Percentiles rank a stretch among this genome's conserved stretches.
Evolutionary conservation across 2,797 vertebrate species (phyloP).

Genomic region (Neomorphus geoffroyi): DNA sequence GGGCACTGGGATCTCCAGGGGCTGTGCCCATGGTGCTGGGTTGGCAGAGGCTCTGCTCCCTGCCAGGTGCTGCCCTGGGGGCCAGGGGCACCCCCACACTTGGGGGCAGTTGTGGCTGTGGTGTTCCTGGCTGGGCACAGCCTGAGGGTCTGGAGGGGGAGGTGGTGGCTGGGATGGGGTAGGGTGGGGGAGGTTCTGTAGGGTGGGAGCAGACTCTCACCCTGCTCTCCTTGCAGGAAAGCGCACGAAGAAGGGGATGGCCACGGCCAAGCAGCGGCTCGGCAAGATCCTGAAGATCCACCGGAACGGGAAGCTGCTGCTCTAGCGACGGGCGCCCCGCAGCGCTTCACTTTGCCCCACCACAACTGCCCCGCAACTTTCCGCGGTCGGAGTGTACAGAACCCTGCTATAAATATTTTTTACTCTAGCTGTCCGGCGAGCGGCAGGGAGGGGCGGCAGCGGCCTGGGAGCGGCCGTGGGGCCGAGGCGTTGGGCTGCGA

Average conservation of each 20-base stretch:
- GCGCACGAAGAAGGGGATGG: constrained; percentile 99
- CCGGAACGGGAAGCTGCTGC: constrained; percentile 96
- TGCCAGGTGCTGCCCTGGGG: too few relatives aligned
- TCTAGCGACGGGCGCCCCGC: constrained; percentile 76
- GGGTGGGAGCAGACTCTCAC: not conserved
- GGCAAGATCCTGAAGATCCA: constrained; percentile 99
- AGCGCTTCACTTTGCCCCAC: not conserved
- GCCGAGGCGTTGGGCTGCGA: not conserved
- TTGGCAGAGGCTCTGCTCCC: too few relatives aligned
- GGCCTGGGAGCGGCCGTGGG: not conserved
- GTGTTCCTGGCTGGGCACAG: not conserved
- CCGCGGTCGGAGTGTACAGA: constrained; percentile 92
- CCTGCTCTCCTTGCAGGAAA: constrained; percentile 80
- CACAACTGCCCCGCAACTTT: constrained; percentile 77
- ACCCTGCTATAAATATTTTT: constrained; percentile 95
- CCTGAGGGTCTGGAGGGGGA: not conserved
- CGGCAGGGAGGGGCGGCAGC: not conserved
- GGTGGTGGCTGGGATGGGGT: too few relatives aligned
- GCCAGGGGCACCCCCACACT: too few relatives aligned
- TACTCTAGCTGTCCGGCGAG: constrained; percentile 23
- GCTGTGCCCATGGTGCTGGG: too few relatives aligned
- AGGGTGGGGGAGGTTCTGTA: not conserved
- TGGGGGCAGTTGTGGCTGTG: too few relatives aligned
- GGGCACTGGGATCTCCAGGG: too few relatives aligned
- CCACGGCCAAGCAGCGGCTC: constrained; percentile 99